These are phyloP conservation scores for Gavialis gangeticus DNA, from an alignment of 2,113 vertebrate genomes.

Conservation along the genomic window DNA sequence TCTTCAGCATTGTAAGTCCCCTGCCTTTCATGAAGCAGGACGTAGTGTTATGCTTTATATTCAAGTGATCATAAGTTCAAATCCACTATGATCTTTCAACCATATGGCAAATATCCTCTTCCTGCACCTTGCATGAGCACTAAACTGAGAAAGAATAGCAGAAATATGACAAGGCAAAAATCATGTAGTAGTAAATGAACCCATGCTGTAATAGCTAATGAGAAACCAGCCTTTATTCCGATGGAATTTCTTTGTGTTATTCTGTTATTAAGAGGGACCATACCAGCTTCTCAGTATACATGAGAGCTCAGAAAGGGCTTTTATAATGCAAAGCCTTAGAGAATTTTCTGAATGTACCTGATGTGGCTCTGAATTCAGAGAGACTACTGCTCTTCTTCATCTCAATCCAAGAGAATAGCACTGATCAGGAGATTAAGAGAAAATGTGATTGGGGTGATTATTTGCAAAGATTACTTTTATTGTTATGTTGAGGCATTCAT, in stretches of 20 bases:
- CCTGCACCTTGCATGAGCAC: not conserved
- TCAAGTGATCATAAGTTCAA: conserved; percentile 24
- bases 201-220: conserved; percentile 27
- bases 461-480: conserved; percentile 45
- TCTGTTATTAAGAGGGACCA: conserved; percentile 51
- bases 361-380: conserved; percentile 42
- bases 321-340: conserved; percentile 55
- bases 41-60: not conserved
- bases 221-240: conserved; percentile 34
- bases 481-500: conserved; percentile 30
- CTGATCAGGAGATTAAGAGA: conserved; percentile 61
- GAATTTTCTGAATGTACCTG: conserved; percentile 26
- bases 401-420: conserved; percentile 53
- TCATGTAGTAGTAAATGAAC: not conserved
- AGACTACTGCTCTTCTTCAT: conserved; percentile 60
- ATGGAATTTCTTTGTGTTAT: conserved; percentile 46
- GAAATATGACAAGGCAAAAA: conserved; percentile 38
- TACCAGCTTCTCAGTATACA: conserved; percentile 51
- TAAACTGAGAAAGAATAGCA: not conserved
- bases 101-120: conserved; percentile 6
- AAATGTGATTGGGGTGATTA: conserved; percentile 61
- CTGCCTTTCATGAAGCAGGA: not conserved
- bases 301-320: conserved; percentile 50
- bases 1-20: not conserved
- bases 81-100: not conserved